Evolutionary conservation across 2,113 vertebrate species (phyloP).

Genomic region (Tupaia chinensis): DNA sequence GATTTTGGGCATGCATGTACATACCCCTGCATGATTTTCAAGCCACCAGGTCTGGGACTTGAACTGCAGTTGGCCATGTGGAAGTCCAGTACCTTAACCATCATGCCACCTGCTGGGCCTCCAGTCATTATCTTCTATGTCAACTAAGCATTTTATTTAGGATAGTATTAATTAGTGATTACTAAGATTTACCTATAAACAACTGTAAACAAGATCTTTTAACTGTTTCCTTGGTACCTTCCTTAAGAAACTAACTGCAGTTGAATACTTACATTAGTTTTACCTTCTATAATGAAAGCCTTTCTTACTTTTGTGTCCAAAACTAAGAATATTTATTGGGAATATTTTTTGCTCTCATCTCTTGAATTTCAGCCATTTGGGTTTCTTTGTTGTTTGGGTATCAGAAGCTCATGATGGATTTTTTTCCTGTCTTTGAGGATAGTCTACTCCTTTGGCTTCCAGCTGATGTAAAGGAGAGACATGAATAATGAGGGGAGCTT

Average conservation of each 20-base stretch:
- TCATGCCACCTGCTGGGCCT: too few relatives aligned
- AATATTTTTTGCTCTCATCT: background rate
- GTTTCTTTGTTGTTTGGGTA: background rate
- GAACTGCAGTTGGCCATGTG: too few relatives aligned
- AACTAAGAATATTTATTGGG: background rate
- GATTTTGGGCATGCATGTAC: too few relatives aligned
- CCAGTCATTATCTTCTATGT: background rate
- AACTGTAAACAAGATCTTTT: background rate
- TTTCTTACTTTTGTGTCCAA: accelerated
- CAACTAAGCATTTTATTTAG: conserved; percentile 18
- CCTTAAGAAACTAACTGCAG: background rate
- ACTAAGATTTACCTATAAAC: background rate
- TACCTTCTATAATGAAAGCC: accelerated
- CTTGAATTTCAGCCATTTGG: background rate
- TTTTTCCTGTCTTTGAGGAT: conserved; percentile 12
- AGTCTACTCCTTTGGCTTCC: background rate
- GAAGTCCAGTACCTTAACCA: too few relatives aligned
- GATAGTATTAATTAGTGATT: background rate
- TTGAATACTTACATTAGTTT: background rate
- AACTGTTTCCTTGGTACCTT: background rate
- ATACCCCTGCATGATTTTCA: too few relatives aligned
- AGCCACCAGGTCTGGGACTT: too few relatives aligned
- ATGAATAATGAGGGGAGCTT: background rate
- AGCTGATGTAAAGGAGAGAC: background rate
- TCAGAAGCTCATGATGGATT: background rate